A percentile compares a stretch with the other conserved stretches of the same genome.
phyloP scores from a whole-genome alignment of 2,113 vertebrate genomes.

The Oreochromis spilurus region DNA sequence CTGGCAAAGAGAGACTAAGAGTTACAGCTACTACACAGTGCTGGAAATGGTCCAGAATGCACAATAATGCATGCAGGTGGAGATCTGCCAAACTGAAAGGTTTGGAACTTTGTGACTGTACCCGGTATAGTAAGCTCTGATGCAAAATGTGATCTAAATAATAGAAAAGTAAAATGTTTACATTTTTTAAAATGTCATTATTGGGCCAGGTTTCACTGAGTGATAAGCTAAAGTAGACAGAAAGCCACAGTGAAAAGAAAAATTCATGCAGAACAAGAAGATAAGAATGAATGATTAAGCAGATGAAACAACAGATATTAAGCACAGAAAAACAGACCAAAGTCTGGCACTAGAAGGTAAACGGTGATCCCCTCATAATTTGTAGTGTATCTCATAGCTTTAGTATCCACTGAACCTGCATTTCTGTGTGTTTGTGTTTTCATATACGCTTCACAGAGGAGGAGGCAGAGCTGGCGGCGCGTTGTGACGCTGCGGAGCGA shows the following conservation, averaged over 20 bases:
- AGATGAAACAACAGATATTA: neutral
- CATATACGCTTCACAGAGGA: slow-evolving; percentile 45
- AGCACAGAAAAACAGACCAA: neutral
- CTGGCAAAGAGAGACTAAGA: neutral
- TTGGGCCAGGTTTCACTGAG: neutral
- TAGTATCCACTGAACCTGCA: neutral
- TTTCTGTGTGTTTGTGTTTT: neutral
- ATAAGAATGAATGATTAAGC: neutral
- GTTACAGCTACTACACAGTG: neutral
- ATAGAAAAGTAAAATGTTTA: neutral
- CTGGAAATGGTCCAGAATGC: neutral
- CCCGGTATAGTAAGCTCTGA: neutral
- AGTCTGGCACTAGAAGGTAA: neutral
- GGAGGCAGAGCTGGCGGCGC: slow-evolving; percentile 79
- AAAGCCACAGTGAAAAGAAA: neutral
- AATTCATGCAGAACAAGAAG: neutral
- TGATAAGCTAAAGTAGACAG: neutral
- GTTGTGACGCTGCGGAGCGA: slow-evolving; percentile 77
- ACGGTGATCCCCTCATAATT: neutral
- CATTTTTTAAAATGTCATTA: accelerated
- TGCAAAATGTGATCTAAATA: neutral
- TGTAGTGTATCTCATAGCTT: neutral
- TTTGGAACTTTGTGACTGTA: neutral
- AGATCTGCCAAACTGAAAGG: neutral
- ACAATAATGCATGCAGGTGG: neutral